Evolutionary conservation across 2,113 vertebrate species (phyloP), one percentile per base, ranked within the genome.

Genomic region (Dermatemys mawii): DNA sequence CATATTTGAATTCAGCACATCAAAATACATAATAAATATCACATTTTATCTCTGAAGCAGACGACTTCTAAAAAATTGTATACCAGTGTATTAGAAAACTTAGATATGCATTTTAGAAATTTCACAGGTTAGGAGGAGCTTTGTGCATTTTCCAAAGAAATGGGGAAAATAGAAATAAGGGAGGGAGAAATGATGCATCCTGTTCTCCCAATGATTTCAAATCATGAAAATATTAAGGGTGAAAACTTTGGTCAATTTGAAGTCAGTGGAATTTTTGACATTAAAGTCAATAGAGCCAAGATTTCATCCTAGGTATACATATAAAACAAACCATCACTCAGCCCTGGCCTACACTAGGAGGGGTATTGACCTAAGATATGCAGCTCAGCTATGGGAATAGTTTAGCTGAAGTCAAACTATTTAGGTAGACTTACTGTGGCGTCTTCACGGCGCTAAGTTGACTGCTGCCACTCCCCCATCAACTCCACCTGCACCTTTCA

Each of bases 161-260:
- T 44, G 22, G 67, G 22, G 22, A 41, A 26, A 44, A 75, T 75
- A 75, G 70, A 75, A 75, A 75, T 75, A n/a, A 19, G 70, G 5
- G 35, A 35, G 14, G 67, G 67, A 5, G 0, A 0, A 70, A 4
- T 60, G 19, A 11, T 0, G 0, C 35, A 1, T 86, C 13, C 54
- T 81, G 27, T 50, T 88, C 12, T 26, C 79, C 81, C 41, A 67
- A 14, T 83, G 41, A 26, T 75, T 26, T 75, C 70, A 75, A 75
- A 75, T 75, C 70, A 75, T 75, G 48, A 83, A 80, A 76, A 75
- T 46, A 46, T 22, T 63, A 13, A 32, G 41, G 13, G 16, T 80
- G 53, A 54, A 22, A 81, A 88, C n/a, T 0, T 55, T 22, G 60
- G 32, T 82, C 19, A 19, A 76, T 86, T 26, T 55, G 50, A 93